Evolutionary conservation across 2,797 vertebrate genomes (phyloP).

Genomic region (Molossus alvarezi): DNA sequence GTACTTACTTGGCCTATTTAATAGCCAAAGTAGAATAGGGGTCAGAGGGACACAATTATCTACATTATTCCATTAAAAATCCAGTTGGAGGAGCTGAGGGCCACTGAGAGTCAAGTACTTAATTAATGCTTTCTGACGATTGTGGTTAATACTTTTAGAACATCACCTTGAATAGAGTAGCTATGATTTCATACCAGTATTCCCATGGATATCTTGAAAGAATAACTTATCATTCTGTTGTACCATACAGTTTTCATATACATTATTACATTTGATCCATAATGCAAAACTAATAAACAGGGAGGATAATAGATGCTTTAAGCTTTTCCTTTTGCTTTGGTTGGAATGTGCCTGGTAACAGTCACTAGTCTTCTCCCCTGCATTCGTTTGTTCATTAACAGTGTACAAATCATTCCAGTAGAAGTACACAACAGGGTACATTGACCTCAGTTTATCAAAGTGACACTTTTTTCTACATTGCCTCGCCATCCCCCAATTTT

Average conservation of each 20-base stretch:
- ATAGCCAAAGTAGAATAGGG: neutral
- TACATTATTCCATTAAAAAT: constrained; percentile 30
- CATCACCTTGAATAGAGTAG: neutral
- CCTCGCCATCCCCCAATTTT: neutral
- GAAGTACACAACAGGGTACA: neutral
- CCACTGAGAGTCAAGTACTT: neutral
- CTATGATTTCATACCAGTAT: neutral
- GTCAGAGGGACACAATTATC: neutral
- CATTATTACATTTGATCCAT: constrained; percentile 12
- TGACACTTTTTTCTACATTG: neutral
- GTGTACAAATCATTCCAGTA: neutral
- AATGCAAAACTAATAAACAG: neutral
- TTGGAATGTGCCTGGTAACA: neutral
- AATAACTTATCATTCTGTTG: neutral
- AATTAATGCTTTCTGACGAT: neutral
- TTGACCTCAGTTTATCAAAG: neutral
- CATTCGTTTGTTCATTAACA: neutral
- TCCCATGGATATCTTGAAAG: constrained; percentile 31
- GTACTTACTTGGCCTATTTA: neutral
- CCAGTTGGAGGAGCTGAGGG: neutral
- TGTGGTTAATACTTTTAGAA: constrained; percentile 11
- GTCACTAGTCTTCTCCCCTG: neutral
- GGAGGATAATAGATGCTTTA: neutral
- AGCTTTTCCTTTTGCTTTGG: neutral
- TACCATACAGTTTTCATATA: neutral